phyloP scores from a whole-genome alignment of 1,140 invertebrate species.

The Neodiprion lecontei region DNA sequence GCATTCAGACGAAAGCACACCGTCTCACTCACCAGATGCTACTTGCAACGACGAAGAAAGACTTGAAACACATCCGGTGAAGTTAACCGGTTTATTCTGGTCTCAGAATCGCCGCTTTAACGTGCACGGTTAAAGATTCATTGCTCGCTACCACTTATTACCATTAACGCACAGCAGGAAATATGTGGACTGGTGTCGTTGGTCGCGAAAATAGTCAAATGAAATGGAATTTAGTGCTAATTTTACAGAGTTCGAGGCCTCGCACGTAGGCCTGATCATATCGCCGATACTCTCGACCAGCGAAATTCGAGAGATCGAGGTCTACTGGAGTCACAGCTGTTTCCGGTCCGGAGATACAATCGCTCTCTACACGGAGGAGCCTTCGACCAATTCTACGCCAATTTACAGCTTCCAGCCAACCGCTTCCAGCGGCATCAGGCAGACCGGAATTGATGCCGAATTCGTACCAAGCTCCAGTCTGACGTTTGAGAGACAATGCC shows the following conservation, averaged over 20 bases:
- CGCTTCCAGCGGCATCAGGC: slow-evolving; percentile 32
- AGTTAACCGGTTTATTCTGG: too few relatives aligned
- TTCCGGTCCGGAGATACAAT: slow-evolving; percentile 36
- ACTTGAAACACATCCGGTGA: too few relatives aligned
- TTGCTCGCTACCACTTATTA: too few relatives aligned
- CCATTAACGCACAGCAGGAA: too few relatives aligned
- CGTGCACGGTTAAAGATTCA: too few relatives aligned
- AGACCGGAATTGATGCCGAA: slow-evolving; percentile 36
- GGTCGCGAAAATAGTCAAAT: background rate
- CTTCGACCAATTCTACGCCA: slow-evolving; percentile 21
- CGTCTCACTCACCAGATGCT: too few relatives aligned
- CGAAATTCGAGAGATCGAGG: slow-evolving; percentile 40
- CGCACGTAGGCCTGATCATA: slow-evolving; percentile 37
- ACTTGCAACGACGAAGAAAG: too few relatives aligned
- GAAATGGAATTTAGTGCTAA: background rate
- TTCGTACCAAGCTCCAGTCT: slow-evolving; percentile 38
- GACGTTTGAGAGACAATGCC: slow-evolving; percentile 36
- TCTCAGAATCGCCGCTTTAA: too few relatives aligned
- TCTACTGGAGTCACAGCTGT: slow-evolving; percentile 47
- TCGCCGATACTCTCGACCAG: slow-evolving; percentile 38
- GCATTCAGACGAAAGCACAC: too few relatives aligned
- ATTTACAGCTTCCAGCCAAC: slow-evolving; percentile 34
- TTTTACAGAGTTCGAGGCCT: slow-evolving; percentile 22
- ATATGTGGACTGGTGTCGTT: background rate
- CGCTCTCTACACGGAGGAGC: slow-evolving; percentile 33